Conservation (phyloP, 2,113 vertebrate species). For the Halcyon senegalensis region DNA sequence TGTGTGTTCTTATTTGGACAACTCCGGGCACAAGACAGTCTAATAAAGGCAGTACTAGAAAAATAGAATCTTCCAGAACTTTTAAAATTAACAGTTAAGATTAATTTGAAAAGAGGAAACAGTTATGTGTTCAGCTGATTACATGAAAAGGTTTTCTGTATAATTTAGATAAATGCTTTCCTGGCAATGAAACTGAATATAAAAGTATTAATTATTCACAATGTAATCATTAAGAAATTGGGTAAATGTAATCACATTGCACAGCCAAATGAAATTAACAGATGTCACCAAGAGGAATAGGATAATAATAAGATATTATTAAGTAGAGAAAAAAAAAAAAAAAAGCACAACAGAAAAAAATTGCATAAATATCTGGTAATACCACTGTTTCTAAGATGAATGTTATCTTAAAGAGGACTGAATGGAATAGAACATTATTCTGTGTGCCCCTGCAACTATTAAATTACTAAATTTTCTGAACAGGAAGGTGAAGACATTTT, state of each 20-base stretch:
- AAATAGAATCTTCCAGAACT: background rate
- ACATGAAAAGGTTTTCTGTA: slow-evolving; percentile 6
- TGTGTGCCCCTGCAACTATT: background rate
- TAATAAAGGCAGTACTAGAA: background rate
- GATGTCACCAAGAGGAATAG: background rate
- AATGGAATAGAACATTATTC: background rate
- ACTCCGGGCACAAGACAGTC: background rate
- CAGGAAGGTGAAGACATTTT: background rate
- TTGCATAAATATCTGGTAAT: background rate
- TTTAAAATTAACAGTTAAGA: background rate
- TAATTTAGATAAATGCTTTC: slow-evolving; percentile 61
- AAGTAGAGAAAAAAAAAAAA: background rate
- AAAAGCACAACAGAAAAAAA: background rate
- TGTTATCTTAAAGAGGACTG: background rate
- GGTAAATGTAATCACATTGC: slow-evolving; percentile 30
- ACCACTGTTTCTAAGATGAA: background rate
- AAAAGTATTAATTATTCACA: slow-evolving; percentile 57
- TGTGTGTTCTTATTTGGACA: background rate
- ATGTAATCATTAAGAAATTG: slow-evolving; percentile 49
- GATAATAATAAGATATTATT: background rate
- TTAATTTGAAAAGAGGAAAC: slow-evolving; percentile 31
- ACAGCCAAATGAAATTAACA: slow-evolving; percentile 47
- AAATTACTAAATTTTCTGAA: background rate
- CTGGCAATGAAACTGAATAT: slow-evolving; percentile 20
- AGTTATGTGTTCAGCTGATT: background rate